Evolutionary conservation across 2,113 vertebrate species (phyloP).

Genomic region (Chloropsis hardwickii): DNA sequence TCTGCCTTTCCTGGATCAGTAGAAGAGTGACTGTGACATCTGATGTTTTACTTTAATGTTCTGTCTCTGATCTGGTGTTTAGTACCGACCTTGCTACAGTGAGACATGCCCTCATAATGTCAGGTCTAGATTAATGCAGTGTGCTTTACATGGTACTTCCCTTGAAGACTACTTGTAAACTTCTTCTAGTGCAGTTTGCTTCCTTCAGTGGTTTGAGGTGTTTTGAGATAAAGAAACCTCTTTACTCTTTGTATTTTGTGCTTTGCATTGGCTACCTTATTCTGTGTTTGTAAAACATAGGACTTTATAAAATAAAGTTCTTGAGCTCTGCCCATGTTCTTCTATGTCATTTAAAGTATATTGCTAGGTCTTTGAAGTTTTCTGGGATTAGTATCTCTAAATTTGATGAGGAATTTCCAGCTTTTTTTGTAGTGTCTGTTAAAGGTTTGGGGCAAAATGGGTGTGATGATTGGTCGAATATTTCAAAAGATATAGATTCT

Average conservation of each 20-base stretch:
- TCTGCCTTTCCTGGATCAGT: constrained; percentile 31
- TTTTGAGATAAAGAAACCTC: neutral
- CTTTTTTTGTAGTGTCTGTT: neutral
- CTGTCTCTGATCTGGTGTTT: constrained; percentile 37
- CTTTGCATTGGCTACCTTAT: neutral
- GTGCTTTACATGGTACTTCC: constrained; percentile 28
- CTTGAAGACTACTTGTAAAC: constrained; percentile 26
- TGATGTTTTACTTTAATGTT: constrained; percentile 35
- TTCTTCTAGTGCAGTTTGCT: constrained; percentile 18
- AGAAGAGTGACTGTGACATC: constrained; percentile 34
- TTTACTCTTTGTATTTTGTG: constrained; percentile 17
- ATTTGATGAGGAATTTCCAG: neutral
- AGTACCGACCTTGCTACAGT: constrained; percentile 29
- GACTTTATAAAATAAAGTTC: neutral
- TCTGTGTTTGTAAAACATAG: constrained; percentile 1
- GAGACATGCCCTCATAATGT: constrained; percentile 38
- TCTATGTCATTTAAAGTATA: neutral
- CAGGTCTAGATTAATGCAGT: constrained; percentile 44
- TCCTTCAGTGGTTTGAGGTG: constrained; percentile 18
- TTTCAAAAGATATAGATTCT: neutral
- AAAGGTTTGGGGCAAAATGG: neutral
- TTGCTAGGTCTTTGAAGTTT: neutral
- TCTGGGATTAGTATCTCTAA: neutral
- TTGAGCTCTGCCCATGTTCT: neutral
- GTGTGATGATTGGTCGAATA: neutral